These are phyloP conservation scores for Microcebus tavaratra DNA, from an alignment of 2,113 vertebrate genomes.

Conservation along the genomic window DNA sequence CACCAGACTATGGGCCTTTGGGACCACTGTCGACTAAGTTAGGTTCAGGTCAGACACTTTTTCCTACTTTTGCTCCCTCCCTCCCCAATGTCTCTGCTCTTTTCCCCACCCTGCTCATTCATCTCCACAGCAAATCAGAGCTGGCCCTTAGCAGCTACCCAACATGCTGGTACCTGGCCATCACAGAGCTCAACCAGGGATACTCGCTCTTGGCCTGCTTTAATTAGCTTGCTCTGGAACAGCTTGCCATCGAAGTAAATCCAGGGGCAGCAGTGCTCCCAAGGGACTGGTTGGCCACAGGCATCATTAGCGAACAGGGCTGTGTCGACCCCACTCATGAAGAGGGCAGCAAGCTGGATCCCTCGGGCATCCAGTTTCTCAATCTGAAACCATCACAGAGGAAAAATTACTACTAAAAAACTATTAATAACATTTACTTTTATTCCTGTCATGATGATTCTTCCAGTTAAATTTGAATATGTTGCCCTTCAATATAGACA, in stretches of 20 bases:
- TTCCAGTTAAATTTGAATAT: constrained; percentile 35
- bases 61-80: not conserved
- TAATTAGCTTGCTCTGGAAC: constrained; percentile 94
- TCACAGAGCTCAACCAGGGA: constrained; percentile 94
- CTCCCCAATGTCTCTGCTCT: not conserved
- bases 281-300: constrained; percentile 94
- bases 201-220: constrained; percentile 88
- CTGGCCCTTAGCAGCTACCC: not conserved
- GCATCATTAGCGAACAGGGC: constrained; percentile 94
- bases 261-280: constrained; percentile 97
- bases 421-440: not conserved
- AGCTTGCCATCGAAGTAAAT: constrained; percentile 97
- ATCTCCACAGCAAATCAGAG: not conserved
- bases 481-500: not conserved
- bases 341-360: constrained; percentile 93
- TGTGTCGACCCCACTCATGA: constrained; percentile 95
- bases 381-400: constrained; percentile 85
- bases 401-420: constrained; percentile 44
- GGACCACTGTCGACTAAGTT: not conserved
- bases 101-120: not conserved
- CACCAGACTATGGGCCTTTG: not conserved
- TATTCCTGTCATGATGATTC: constrained; percentile 16
- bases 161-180: constrained; percentile 87
- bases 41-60: not conserved
- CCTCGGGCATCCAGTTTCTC: constrained; percentile 94